phyloP scores from a whole-genome alignment of 2,888 invertebrate species.

The Eilema caniola region DNA sequence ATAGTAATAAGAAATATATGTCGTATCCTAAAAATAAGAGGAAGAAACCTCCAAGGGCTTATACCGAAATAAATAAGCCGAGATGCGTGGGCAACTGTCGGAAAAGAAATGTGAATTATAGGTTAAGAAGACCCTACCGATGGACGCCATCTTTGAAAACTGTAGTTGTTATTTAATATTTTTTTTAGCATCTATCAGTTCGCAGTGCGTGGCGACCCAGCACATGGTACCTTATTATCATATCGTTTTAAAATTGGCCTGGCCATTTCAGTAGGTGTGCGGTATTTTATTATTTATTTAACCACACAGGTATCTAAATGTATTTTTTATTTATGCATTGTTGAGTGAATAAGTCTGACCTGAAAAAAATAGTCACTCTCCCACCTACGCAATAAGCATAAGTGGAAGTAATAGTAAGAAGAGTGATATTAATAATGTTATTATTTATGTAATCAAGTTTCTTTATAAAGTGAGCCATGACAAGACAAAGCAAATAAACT shows the following conservation, averaged over 20 bases:
- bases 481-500: not conserved
- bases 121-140: conserved; percentile 66
- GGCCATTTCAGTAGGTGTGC: not conserved
- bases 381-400: too few species aligned
- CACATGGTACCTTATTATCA: not conserved
- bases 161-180: conserved; percentile 34
- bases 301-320: too few species aligned
- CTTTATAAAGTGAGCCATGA: not conserved
- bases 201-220: not conserved
- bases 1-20: conserved; percentile 55
- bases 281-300: too few species aligned
- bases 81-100: conserved; percentile 71
- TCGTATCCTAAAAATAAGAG: conserved; percentile 58
- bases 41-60: conserved; percentile 53
- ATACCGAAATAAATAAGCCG: conserved; percentile 50
- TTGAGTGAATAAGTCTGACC: too few species aligned
- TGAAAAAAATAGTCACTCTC: too few species aligned
- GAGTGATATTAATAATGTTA: too few species aligned
- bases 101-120: conserved; percentile 60
- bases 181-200: not conserved
- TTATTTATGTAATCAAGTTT: not conserved
- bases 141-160: conserved; percentile 61
- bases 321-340: too few species aligned
- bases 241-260: not conserved
- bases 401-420: too few species aligned